Base-by-base conservation (phyloP, 2,888 invertebrate genomes). In the Caenorhabditis doughertyi region DNA sequence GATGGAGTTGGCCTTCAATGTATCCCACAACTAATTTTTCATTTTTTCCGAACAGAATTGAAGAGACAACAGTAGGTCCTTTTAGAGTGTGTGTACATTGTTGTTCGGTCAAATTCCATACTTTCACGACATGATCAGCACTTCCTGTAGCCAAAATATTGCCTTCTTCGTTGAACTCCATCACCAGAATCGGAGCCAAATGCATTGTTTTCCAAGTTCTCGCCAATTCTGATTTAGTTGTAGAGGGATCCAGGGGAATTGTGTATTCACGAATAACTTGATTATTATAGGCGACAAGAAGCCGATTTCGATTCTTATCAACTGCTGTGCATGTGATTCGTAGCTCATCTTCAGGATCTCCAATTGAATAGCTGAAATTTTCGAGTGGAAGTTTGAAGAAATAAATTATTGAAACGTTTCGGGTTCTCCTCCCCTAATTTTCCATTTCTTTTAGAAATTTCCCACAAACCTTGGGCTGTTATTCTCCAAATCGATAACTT, bases 221-320 rank as follows among this genome's bases (percentile, higher is more conserved):
- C 3, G 79, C 83, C 29, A 87, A 29, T 23, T 77, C 71, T 16
- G 81, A 82, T n/a, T 77, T 68, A n/a, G 62, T 71, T 27, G 64
- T 73, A 0, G 39, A 67, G 0, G 56, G 47, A 39, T 76, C 67
- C 44, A 77, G 47, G 5, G 84, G 83, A 25, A 84, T 74, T 13
- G 81, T 39, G 53, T 84, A 85, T 51, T 87, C 87, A 2, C 83
- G 49, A 13, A 85, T 77, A 16, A 85, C 58, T 16, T 83, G 81
- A 60, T 88, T 90, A 23, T 88, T 86, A 71, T 87, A 90, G n/a
- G 90, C 88, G n/a, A 89, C 73, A 9, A 89, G 56, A 29, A 89
- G 79, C 5, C 85, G 73, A 56, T 76, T 81, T 55, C 87, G 77
- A 39, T 84, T 82, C 16, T 84, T 74, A 49, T 85, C 87, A 11